Percentiles rank a stretch among this genome's conserved stretches.
These are phyloP conservation scores for Campodea augens DNA, from an alignment of 1,140 invertebrate species.

Conservation along the genomic window DNA sequence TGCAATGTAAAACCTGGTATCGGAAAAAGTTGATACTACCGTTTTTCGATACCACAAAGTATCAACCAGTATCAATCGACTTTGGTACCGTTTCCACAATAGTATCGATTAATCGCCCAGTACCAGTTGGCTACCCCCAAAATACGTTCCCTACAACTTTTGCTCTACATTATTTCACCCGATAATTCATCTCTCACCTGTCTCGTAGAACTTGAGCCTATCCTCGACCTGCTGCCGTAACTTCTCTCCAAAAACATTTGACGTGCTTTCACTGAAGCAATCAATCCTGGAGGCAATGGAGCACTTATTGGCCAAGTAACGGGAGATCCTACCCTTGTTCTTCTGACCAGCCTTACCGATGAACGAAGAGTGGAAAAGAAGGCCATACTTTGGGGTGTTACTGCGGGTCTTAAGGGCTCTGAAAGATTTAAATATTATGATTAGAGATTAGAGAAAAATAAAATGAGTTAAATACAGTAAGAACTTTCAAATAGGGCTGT, in stretches of 20 bases:
- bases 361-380: constrained; percentile 93
- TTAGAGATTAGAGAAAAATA: constrained; percentile 6
- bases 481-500: no score
- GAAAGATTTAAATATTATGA: constrained; percentile 11
- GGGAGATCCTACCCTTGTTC: constrained; percentile 91
- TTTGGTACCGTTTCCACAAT: no score
- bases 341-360: constrained; percentile 82
- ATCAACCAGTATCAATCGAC: no score
- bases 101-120: no score
- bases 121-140: no score
- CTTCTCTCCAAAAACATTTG: constrained; percentile 76
- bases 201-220: constrained; percentile 92
- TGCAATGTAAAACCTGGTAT: no score
- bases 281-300: constrained; percentile 94
- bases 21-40: no score
- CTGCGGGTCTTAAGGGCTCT: constrained; percentile 81
- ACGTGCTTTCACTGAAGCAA: constrained; percentile 78
- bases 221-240: constrained; percentile 86
- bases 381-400: constrained; percentile 97
- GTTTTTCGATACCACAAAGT: no score
- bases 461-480: constrained; percentile 1
- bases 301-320: constrained; percentile 95
- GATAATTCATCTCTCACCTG: no score
- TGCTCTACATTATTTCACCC: no score
- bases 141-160: no score